These are phyloP conservation scores for Xylota segnis DNA, from an alignment of 2,888 invertebrate genomes.

Conservation along the genomic window DNA sequence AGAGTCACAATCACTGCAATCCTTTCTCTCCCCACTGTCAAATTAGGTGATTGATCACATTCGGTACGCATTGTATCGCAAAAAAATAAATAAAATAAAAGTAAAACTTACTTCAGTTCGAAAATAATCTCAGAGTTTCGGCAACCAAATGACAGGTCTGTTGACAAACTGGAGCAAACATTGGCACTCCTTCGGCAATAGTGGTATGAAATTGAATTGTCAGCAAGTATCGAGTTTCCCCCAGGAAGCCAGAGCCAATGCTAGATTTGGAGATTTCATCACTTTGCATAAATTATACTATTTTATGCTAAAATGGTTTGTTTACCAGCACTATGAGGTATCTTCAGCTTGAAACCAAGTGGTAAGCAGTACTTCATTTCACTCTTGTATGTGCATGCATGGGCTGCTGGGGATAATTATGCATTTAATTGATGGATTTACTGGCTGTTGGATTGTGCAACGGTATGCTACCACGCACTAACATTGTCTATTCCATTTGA, in stretches of 20 bases:
- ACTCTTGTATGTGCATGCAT: background rate
- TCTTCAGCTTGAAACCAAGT: background rate
- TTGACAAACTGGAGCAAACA: slow-evolving; percentile 53
- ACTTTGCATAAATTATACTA: slow-evolving; percentile 46
- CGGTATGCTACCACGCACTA: slow-evolving; percentile 22
- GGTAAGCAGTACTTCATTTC: slow-evolving; percentile 34
- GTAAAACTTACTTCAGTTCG: background rate
- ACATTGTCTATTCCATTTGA: slow-evolving; percentile 8
- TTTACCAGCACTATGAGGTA: slow-evolving; percentile 18
- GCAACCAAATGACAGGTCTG: slow-evolving; percentile 40
- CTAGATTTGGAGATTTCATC: slow-evolving; percentile 29
- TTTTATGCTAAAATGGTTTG: slow-evolving; percentile 46
- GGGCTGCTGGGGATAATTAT: slow-evolving; percentile 55
- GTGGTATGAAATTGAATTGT: slow-evolving; percentile 20
- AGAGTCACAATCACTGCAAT: slow-evolving; percentile 20
- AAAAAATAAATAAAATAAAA: background rate
- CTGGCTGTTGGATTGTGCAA: slow-evolving; percentile 38
- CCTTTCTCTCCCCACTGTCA: slow-evolving; percentile 52
- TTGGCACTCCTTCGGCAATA: slow-evolving; percentile 25
- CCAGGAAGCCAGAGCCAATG: background rate
- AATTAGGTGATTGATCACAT: slow-evolving; percentile 50
- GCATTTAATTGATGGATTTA: slow-evolving; percentile 64
- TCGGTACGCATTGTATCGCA: slow-evolving; percentile 15
- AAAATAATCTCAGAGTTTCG: slow-evolving; percentile 38
- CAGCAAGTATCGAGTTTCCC: background rate